Base-by-base conservation (phyloP, 2,113 vertebrate species). In the Esox niger region DNA sequence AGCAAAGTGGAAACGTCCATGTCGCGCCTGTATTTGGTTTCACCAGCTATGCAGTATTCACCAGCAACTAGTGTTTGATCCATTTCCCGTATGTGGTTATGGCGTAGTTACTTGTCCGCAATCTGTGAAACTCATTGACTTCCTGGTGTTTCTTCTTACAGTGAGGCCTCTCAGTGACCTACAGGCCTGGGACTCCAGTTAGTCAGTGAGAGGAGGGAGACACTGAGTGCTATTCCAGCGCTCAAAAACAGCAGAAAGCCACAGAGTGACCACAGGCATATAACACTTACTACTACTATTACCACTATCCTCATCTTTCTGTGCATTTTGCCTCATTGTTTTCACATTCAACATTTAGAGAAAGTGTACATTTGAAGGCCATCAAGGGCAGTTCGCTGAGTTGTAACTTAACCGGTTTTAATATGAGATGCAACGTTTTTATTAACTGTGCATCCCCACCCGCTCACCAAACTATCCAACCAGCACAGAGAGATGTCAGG, bases 401-500 rank as follows among this genome's bases (percentile, higher is more conserved):
- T 30, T 35, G 21, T 74, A 49, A 56, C 69, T 57, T 60, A 60
- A 61, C 27, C 66, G 62, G 25, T 33, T 80, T 70, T 17, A 59
- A 30, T 25, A 66, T 71, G 29, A 75, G 49, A 76, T 82, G 83
- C 86, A 87, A 88, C 79, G 20, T 63, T 64, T 66, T 71, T 20
- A n/a, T 46, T n/a, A 71, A 43, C 77, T 70, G 69, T 33, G 71
- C 31, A 23, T 8, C 61, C 35, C 75, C 72, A 76, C 71, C 84
- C 79, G 71, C 17, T 57, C 73, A 69, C 72, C 46, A 33, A 32
- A 61, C 47, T 1, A 55, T 55, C 80, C 81, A 84, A 80, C 80
- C 80, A 75, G 78, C 81, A 75, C 81, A 86, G 72, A 62, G 76
- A 65, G 75, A 82, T 43, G 3, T 43, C n/a, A n/a, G n/a, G n/a